These are phyloP conservation scores for Centropristis striata DNA, from an alignment of 2,113 vertebrate genomes.

Conservation along the genomic window DNA sequence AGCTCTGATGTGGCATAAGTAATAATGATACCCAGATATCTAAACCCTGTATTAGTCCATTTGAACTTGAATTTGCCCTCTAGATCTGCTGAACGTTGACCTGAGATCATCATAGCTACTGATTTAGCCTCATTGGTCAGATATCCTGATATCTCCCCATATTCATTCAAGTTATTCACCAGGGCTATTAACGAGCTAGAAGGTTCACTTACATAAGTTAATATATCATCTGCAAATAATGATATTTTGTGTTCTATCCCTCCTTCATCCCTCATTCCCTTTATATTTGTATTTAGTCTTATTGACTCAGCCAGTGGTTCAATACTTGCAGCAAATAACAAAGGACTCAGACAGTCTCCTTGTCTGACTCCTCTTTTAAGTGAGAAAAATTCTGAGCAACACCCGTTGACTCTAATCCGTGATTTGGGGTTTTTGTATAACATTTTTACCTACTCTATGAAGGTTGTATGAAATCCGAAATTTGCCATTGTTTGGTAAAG, in stretches of 20 bases:
- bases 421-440: not conserved
- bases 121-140: too few species aligned
- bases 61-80: too few species aligned
- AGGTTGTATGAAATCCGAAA: not conserved
- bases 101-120: too few species aligned
- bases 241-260: not conserved
- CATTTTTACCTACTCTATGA: not conserved
- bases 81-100: too few species aligned
- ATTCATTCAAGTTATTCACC: not conserved
- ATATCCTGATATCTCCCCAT: not conserved
- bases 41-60: too few species aligned
- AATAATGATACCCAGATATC: too few species aligned
- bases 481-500: not conserved
- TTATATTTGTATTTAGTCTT: not conserved
- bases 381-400: not conserved
- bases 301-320: not conserved
- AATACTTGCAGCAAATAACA: not conserved
- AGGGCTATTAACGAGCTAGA: not conserved
- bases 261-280: not conserved
- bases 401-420: not conserved
- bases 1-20: not conserved
- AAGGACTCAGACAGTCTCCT: not conserved
- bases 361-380: constrained; percentile 1
- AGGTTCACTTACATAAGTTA: not conserved
- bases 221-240: not conserved